Percentiles rank a stretch among this genome's conserved stretches.
Evolutionary conservation across 2,113 vertebrate genomes (phyloP).

Genomic region (Pachycephala philippinensis): DNA sequence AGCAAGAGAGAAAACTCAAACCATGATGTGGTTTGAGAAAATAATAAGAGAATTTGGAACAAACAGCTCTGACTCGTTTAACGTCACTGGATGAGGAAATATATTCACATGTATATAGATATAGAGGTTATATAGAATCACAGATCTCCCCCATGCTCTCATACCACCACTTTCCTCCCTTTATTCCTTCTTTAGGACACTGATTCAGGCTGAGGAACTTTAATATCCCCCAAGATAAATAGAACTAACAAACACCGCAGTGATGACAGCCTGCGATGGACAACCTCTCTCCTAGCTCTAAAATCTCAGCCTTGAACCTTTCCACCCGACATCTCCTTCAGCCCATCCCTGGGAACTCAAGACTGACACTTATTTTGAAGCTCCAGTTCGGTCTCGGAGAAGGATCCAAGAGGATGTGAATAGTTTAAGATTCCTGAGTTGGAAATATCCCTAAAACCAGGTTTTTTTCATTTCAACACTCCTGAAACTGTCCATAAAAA

Average conservation of each 20-base stretch:
- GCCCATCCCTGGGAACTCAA: neutral
- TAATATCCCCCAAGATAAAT: neutral
- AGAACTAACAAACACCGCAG: fast-evolving
- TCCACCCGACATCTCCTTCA: neutral
- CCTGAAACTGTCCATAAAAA: neutral
- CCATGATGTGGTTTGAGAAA: neutral
- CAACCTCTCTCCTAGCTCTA: neutral
- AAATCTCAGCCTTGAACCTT: neutral
- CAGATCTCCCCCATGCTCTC: neutral
- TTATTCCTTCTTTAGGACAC: neutral
- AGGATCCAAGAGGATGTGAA: neutral
- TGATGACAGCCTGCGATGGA: neutral
- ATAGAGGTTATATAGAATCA: neutral
- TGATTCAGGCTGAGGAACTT: neutral
- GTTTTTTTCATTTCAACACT: neutral
- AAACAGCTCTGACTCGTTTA: neutral
- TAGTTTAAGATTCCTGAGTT: neutral
- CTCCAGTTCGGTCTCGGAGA: neutral
- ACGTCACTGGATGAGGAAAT: neutral
- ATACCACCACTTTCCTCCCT: neutral
- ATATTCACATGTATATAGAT: too few relatives aligned
- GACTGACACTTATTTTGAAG: fast-evolving
- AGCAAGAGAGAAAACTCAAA: neutral
- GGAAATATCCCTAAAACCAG: neutral
- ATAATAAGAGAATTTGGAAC: neutral